Percentiles rank a stretch among this genome's conserved stretches.
Conservation (phyloP, 2,888 invertebrate genomes). For the Cinara cedri region DNA sequence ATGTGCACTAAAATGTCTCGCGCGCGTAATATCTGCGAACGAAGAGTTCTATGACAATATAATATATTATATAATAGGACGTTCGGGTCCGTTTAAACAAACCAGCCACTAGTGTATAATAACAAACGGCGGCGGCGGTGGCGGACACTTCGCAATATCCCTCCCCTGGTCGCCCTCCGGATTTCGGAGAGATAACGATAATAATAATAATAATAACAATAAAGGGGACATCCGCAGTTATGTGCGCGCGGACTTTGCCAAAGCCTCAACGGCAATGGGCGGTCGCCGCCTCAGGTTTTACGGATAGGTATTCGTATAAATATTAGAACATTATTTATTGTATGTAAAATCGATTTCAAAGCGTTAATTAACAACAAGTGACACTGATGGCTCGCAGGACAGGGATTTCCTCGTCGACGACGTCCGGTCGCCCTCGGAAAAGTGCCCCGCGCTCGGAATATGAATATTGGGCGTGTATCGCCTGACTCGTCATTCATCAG, state of each 20-base stretch:
- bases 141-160: background rate
- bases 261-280: too few species aligned
- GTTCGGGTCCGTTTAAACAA: constrained; percentile 1
- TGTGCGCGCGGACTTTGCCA: too few species aligned
- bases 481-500: too few species aligned
- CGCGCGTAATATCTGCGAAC: background rate
- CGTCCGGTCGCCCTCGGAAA: background rate
- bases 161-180: background rate
- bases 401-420: background rate
- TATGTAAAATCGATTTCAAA: constrained; percentile 35
- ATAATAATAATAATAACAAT: too few species aligned
- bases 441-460: constrained; percentile 34
- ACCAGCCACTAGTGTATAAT: constrained; percentile 21
- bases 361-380: constrained; percentile 49
- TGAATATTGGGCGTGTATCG: constrained; percentile 8
- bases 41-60: background rate
- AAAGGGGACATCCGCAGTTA: too few species aligned
- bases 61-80: background rate
- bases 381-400: background rate
- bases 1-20: background rate
- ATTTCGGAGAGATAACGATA: background rate
- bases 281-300: background rate
- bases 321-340: background rate
- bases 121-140: background rate
- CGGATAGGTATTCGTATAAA: background rate